Evolutionary conservation across 2,797 vertebrate genomes (phyloP).

Genomic region (Aulostomus chinensis): DNA sequence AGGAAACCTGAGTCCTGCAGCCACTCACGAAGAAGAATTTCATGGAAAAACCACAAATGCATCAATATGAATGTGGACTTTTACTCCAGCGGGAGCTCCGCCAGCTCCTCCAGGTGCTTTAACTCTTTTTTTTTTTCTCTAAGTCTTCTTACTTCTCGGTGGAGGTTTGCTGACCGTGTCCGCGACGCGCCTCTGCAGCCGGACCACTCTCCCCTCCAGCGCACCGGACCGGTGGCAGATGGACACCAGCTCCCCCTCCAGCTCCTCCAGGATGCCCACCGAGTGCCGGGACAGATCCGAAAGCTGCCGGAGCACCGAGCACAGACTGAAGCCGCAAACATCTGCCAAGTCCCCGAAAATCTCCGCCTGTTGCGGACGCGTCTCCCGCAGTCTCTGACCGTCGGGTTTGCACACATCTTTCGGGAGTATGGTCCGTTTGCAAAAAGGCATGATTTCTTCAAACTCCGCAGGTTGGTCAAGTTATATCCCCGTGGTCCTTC

Average conservation of each 20-base stretch:
- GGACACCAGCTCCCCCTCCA: conserved; percentile 79
- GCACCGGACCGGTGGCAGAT: conserved; percentile 74
- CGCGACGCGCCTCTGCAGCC: conserved; percentile 74
- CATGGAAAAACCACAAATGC: too few species aligned
- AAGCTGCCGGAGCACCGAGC: conserved; percentile 80
- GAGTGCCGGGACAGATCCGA: conserved; percentile 82
- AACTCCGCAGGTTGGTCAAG: conserved; percentile 48
- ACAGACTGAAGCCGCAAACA: conserved; percentile 76
- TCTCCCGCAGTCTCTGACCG: conserved; percentile 41
- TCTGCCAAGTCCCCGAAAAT: conserved; percentile 74
- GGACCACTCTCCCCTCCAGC: conserved; percentile 73
- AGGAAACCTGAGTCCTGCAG: too few species aligned
- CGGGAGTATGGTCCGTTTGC: conserved; percentile 79
- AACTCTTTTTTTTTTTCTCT: not conserved
- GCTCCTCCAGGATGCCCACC: conserved; percentile 81
- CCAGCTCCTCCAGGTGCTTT: too few species aligned
- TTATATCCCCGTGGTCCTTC: conserved; percentile 36
- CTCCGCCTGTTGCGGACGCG: conserved; percentile 35
- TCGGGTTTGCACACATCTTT: conserved; percentile 75
- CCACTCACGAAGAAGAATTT: too few species aligned
- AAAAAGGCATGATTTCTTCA: conserved; percentile 77
- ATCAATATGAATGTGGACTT: too few species aligned
- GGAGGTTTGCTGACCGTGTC: conserved; percentile 73
- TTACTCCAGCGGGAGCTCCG: too few species aligned
- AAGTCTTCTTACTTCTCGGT: conserved; percentile 68